Evolutionary conservation across 2,797 vertebrate species (phyloP).

Genomic region (Sebastes diploproa): DNA sequence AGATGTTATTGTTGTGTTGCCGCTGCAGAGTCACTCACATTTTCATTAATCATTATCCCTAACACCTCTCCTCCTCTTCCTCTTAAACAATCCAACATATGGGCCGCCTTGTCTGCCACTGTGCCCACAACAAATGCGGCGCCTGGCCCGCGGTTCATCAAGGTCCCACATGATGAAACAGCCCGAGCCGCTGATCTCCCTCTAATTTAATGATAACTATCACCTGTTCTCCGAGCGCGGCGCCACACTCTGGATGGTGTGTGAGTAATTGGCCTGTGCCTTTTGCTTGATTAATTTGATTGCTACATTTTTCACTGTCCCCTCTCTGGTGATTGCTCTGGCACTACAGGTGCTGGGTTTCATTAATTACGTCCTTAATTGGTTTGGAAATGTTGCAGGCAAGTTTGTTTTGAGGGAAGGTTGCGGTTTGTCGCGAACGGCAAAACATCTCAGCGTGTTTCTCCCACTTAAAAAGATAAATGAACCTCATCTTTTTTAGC

Average conservation of each 20-base stretch:
- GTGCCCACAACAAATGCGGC: constrained; percentile 10
- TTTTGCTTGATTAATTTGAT: constrained; percentile 81
- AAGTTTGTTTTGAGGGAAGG: constrained; percentile 67
- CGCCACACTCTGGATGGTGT: constrained; percentile 55
- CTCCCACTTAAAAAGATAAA: constrained; percentile 73
- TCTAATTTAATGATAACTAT: constrained; percentile 78
- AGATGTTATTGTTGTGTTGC: constrained; percentile 58
- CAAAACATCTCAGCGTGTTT: constrained; percentile 49
- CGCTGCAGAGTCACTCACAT: constrained; percentile 29
- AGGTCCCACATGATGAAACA: constrained; percentile 52
- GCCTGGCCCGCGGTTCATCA: constrained; percentile 37
- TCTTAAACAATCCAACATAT: constrained; percentile 45
- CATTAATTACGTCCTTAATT: constrained; percentile 83
- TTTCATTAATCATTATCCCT: constrained; percentile 47
- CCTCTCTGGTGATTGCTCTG: constrained; percentile 64
- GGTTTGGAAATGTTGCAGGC: constrained; percentile 76
- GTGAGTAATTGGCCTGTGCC: constrained; percentile 79
- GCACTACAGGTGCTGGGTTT: constrained; percentile 76
- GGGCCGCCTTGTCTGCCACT: constrained; percentile 28
- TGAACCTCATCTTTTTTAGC: constrained; percentile 53
- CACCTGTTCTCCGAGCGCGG: constrained; percentile 61
- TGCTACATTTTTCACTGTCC: constrained; percentile 81
- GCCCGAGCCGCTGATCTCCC: constrained; percentile 49
- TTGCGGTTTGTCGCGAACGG: constrained; percentile 36
- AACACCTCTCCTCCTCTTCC: constrained; percentile 6